These are phyloP conservation scores for Brachirus orientalis DNA, from an alignment of 2,113 vertebrate genomes.

Conservation along the genomic window DNA sequence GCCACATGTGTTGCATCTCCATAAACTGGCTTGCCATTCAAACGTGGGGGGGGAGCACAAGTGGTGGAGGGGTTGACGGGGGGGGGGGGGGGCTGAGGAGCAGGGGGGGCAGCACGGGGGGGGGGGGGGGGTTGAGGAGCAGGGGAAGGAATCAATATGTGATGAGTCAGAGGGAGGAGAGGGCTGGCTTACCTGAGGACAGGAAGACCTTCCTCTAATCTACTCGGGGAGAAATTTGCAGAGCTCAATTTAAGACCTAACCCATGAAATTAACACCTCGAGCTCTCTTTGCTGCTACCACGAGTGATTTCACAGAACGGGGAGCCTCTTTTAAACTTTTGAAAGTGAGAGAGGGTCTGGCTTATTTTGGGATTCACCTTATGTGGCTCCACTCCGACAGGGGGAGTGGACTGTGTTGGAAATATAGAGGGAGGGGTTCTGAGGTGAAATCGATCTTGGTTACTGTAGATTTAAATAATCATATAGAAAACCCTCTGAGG, in stretches of 20 bases:
- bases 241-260: conserved; percentile 84
- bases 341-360: conserved; percentile 65
- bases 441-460: conserved; percentile 6
- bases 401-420: conserved; percentile 14
- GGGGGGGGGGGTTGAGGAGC: conserved; percentile 57
- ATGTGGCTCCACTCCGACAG: conserved; percentile 50
- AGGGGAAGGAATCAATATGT: conserved; percentile 63
- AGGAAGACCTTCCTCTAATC: conserved; percentile 80
- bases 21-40: conserved; percentile 43
- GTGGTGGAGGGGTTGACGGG: no score
- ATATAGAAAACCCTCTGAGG: no score
- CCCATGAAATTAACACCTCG: conserved; percentile 86
- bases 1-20: conserved; percentile 11
- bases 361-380: conserved; percentile 70
- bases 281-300: conserved; percentile 79
- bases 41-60: conserved; percentile 19
- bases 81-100: no score
- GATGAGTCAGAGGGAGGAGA: conserved; percentile 66
- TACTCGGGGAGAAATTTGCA: conserved; percentile 80
- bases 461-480: no score
- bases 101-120: no score
- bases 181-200: conserved; percentile 79
- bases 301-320: conserved; percentile 76
- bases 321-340: conserved; percentile 75
- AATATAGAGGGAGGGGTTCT: conserved; percentile 27